Conservation (phyloP, 2,797 vertebrate species). For the Tympanoctomys barrerae region DNA sequence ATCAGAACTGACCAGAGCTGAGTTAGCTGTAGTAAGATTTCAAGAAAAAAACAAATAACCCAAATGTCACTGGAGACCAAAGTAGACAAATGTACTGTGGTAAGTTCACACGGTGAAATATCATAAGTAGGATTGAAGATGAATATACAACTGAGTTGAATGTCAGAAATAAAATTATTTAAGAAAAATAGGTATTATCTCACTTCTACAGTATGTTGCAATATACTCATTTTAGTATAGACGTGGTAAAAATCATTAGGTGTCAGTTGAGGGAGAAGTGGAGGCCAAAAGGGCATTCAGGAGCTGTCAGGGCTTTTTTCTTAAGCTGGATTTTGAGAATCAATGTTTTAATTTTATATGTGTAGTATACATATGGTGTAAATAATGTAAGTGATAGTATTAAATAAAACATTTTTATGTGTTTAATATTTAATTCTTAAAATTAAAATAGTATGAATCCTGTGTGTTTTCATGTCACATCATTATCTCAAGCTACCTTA, state of each 20-base stretch:
- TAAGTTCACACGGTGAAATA: not conserved
- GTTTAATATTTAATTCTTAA: conserved; percentile 29
- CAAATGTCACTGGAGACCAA: not conserved
- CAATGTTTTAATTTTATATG: conserved; percentile 4
- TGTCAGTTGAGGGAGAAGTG: not conserved
- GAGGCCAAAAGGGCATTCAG: not conserved
- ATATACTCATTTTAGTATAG: not conserved
- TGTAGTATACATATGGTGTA: not conserved
- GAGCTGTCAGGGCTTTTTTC: not conserved
- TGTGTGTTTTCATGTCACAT: not conserved
- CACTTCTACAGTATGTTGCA: not conserved
- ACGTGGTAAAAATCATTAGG: not conserved
- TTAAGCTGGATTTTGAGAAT: not conserved
- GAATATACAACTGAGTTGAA: not conserved
- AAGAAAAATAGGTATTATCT: not conserved
- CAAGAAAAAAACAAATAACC: not conserved
- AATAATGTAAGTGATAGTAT: conserved; percentile 17
- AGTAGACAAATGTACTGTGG: not conserved
- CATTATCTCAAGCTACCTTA: not conserved
- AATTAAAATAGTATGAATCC: not conserved
- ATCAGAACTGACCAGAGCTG: not conserved
- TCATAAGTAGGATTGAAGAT: not conserved
- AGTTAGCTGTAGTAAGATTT: not conserved
- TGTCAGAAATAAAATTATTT: not conserved
- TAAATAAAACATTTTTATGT: not conserved